Base-by-base conservation (phyloP, 1,140 invertebrate species). In the Antheraea mylitta region DNA sequence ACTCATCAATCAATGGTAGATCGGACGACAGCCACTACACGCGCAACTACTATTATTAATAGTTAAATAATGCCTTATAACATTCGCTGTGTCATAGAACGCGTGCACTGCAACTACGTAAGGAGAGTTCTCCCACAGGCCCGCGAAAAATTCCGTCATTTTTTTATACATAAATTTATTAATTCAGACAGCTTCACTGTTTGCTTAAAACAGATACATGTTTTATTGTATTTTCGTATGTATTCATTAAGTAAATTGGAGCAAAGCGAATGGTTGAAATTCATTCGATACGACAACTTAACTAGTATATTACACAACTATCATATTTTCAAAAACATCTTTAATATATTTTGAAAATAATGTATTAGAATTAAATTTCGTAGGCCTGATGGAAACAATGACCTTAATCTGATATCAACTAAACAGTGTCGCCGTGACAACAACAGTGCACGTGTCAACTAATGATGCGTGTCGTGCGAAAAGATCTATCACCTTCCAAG, bases 401-500 rank as follows among this genome's bases (percentile, higher is more conserved):
- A 53, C 45, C 45, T 53, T 53, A 53, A 53, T 11, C 45, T 6
- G 45, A 16, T 16, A 16, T 53, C 45, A 53, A n/a, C 16, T 53
- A n/a, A 64, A 19, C 63, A 64, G 71, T 70, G 81, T 88, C 82
- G 80, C 74, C 81, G 67, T 79, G 74, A 81, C 70, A 83, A 89
- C 82, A 64, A 82, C 84, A 85, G 82, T 69, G 80, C 67, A 67
- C 68, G 66, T 65, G 63, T 74, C 64, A 86, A 86, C 78, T 79
- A 30, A 80, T 75, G 10, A 82, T 82, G 83, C 77, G 63, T 16
- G 6, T 77, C 71, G 66, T 71, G 82, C 38, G 38, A 42, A 42
- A 0, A 42, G 11, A 2, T 42, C 78, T 74, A 78, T 88, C 86
- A 90, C 89, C 89, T 91, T 87, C 86, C 82, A 89, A 78, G 77